Evolutionary conservation across 2,113 vertebrate genomes (phyloP), one percentile per base, ranked within the genome.

Genomic region (Bombycilla garrulus): DNA sequence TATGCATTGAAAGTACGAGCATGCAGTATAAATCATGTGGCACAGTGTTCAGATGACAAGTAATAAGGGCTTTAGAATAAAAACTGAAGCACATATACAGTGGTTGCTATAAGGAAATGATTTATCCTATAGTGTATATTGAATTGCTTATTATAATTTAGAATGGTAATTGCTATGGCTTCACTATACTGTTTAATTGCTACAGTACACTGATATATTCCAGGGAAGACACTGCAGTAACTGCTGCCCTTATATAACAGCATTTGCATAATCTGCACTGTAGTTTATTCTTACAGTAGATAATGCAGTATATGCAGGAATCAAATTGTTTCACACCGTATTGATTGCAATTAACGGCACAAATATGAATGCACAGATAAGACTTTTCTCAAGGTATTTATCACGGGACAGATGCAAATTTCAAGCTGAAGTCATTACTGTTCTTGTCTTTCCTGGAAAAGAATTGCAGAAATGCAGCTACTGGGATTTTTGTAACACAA

Each of bases 131-230:
- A 76, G 58, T 50, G 45, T 89, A 66, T 77, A 44, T 90, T 92
- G 96, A 93, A 94, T 70, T 96, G 85, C 95, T 96, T 97, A 96
- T 96, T 96, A 96, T 95, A 94, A 96, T 95, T 97, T 96, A 92
- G 92, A 96, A 94, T 93, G 90, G 95, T 81, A 93, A 94, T 90
- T 78, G 82, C 77, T 87, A 91, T 64, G 65, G 65, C 69, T 69
- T 91, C 92, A 61, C 86, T 67, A 54, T 80, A 80, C 93, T 79
- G 81, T 89, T 97, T 95, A 94, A 94, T 88, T 82, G 95, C 88
- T 71, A 65, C 77, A 81, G 86, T 57, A 60, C 92, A 95, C 87
- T 91, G 88, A 90, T 78, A 89, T 92, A 76, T 95, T 38, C 72
- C 74, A 69, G 10, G 70, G 74, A 66, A 96, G 91, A 83, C 86